phyloP scores from a whole-genome alignment of 2,113 vertebrate genomes.

The Anarhynchus alexandrinus region DNA sequence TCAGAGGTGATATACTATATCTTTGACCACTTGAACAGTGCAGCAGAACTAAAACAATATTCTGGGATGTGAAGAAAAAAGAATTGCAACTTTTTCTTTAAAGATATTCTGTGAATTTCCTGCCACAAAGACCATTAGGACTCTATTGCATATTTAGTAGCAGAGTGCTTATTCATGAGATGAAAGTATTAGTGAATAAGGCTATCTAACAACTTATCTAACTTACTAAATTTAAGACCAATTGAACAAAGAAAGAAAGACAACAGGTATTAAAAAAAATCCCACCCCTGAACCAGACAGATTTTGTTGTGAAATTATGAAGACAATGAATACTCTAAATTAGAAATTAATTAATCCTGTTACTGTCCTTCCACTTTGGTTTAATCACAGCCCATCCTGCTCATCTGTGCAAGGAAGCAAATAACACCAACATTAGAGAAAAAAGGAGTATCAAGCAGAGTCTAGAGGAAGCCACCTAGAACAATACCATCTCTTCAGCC shows the following conservation, averaged over 20 bases:
- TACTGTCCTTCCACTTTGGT: not conserved
- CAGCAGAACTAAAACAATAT: not conserved
- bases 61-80: not conserved
- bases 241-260: not conserved
- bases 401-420: not conserved
- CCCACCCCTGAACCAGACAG: not conserved
- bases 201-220: not conserved
- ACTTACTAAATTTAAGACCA: not conserved
- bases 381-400: not conserved
- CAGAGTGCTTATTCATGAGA: not conserved
- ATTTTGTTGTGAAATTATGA: not conserved
- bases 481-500: not conserved
- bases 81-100: not conserved
- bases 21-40: not conserved
- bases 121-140: not conserved
- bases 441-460: not conserved
- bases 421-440: not conserved
- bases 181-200: not conserved
- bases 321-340: not conserved
- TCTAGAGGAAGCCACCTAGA: not conserved
- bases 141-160: not conserved
- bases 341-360: not conserved
- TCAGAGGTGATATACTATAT: not conserved
- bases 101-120: not conserved
- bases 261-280: not conserved